Base-by-base conservation (phyloP, 2,113 vertebrate genomes). In the Heloderma charlesbogerti region DNA sequence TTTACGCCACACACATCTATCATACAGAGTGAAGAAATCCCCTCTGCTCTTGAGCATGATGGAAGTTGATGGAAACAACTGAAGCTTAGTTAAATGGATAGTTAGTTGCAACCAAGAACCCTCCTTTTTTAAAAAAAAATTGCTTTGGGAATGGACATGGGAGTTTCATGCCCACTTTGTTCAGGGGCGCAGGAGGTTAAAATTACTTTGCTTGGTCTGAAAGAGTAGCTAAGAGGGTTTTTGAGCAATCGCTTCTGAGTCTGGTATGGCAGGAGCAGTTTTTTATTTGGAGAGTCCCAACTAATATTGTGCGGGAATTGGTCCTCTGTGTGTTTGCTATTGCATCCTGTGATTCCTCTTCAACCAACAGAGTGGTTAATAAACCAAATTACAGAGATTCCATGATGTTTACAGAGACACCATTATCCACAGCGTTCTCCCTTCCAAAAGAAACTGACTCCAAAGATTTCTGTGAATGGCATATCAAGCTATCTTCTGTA, bases 231-330 rank as follows among this genome's bases (percentile, higher is more conserved):
- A 63, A 45, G 10, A 25, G 9, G 22, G 13, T 63, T 89, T 82
- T 80, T 80, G 78, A 72, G 51, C 69, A 57, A 83, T 89, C 80
- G 18, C 66, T 48, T 48, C 31, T 75, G 54, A 90, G 84, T 66
- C 31, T 57, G 40, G 31, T 89, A n/a, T 84, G 40, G 29, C 67
- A 89, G 51, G 27, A 75, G 37, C 15, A 9, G 29, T 20, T 29
- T 84, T 74, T 84, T 60, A 66, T 48, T 84, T 66, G 71, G 31
- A 63, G 40, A 89, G n/a, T 6, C 22, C 34, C 34, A 71, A 71
- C 7, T 31, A 40, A 71, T 57, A 69, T 54, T 81, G 48, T 25
- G 40, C 16, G 31, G 37, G 10, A 43, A 89, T 34, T 84, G 6
- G 12, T 63, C 27, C 37, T 66, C 69, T 37, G 31, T 74, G 51